These are phyloP conservation scores for Ceratotherium simum DNA, from an alignment of 2,113 vertebrate species.

Conservation along the genomic window DNA sequence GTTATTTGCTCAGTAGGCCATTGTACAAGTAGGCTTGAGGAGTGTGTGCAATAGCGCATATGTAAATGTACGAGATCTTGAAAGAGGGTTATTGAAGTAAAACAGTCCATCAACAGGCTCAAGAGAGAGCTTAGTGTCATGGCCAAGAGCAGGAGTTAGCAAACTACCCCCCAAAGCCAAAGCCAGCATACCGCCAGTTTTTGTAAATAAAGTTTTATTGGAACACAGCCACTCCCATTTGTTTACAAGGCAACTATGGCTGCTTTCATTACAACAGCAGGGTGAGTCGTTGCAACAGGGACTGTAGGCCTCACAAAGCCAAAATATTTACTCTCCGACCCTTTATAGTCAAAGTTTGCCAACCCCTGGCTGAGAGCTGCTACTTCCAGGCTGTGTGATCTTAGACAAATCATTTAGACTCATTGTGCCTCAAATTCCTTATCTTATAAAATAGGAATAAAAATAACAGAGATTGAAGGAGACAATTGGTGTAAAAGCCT, in stretches of 20 bases:
- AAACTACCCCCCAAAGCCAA: neutral
- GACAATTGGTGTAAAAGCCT: neutral
- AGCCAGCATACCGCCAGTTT: neutral
- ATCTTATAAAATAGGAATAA: neutral
- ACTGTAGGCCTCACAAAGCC: neutral
- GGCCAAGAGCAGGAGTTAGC: neutral
- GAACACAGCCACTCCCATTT: neutral
- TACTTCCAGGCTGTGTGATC: neutral
- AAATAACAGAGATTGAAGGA: neutral
- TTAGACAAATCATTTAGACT: neutral
- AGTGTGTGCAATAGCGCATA: neutral
- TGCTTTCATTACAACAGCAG: neutral
- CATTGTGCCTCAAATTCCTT: neutral
- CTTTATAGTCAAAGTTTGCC: neutral
- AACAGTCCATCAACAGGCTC: neutral
- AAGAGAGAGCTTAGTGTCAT: neutral
- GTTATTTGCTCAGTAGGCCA: neutral
- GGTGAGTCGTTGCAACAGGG: neutral
- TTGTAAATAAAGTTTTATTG: conserved; percentile 50
- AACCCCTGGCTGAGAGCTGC: neutral
- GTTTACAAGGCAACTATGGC: neutral
- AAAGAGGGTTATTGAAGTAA: neutral
- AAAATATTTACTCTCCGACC: neutral
- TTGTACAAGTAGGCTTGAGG: neutral
- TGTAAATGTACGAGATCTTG: neutral